Conservation (phyloP, 1,140 invertebrate species). For the Pentalonia nigronervosa region DNA sequence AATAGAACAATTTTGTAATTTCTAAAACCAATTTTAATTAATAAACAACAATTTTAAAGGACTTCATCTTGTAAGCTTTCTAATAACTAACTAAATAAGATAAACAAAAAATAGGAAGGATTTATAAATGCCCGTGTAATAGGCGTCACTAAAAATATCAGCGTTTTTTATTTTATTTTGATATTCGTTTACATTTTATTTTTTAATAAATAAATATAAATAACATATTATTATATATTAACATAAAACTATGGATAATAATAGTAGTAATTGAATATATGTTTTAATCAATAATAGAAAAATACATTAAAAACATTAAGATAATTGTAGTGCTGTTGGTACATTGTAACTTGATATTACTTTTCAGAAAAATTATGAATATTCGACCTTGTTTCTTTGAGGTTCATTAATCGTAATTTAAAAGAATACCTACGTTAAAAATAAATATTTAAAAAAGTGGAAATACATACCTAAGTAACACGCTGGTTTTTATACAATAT, state of each 20-base stretch:
- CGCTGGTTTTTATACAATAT: background rate
- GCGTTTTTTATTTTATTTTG: background rate
- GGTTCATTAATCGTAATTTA: background rate
- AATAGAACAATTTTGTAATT: slow-evolving; percentile 6
- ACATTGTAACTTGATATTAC: background rate
- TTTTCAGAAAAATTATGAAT: background rate
- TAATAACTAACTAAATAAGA: background rate
- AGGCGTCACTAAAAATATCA: background rate
- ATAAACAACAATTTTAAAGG: background rate
- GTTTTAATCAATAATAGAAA: background rate
- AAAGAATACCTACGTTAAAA: background rate
- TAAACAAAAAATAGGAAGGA: background rate
- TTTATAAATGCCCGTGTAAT: background rate
- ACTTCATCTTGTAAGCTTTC: background rate
- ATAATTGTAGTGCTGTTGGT: background rate
- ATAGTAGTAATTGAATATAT: background rate
- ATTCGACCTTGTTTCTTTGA: background rate
- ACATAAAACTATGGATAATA: background rate
- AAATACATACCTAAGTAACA: background rate
- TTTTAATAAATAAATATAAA: slow-evolving; percentile 8
- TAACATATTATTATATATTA: background rate
- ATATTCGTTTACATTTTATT: background rate
- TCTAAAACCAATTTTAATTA: slow-evolving; percentile 6
- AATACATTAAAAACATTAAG: background rate
- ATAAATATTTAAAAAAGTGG: background rate